Conservation (phyloP, 2,113 vertebrate genomes). For the Engraulis encrasicolus region DNA sequence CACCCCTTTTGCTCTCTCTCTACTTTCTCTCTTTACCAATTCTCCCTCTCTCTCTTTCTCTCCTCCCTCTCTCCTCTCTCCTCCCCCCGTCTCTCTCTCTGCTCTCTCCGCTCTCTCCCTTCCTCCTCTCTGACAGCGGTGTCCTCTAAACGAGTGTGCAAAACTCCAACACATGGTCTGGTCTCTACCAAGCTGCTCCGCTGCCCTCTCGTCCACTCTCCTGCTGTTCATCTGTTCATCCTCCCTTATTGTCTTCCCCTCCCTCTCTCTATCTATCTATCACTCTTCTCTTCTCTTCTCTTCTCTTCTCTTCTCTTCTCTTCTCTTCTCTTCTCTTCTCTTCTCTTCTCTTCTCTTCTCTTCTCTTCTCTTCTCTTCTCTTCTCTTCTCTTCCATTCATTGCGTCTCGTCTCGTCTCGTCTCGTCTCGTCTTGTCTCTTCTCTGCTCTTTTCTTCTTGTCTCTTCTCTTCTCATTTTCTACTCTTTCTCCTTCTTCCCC, state of each 20-base stretch:
- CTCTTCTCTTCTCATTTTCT: not conserved
- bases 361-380: no score
- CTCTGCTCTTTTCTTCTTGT: no score
- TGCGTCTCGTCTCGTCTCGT: no score
- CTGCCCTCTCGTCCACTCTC: not conserved
- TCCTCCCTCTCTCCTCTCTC: constrained; percentile 14
- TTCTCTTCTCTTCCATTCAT: no score
- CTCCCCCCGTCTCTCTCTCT: not conserved
- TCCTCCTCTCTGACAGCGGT: not conserved
- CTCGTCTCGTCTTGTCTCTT: no score
- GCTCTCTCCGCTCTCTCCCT: not conserved
- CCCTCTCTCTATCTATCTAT: no score
- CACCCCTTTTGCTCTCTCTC: not conserved
- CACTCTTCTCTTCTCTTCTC: no score
- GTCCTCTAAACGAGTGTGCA: not conserved
- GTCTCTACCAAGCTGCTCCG: not conserved
- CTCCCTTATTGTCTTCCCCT: no score
- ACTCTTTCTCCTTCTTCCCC: not conserved
- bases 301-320: no score
- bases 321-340: no score
- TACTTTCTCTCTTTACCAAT: constrained; percentile 1
- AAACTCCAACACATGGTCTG: not conserved
- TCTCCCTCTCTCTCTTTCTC: not conserved
- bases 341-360: no score
- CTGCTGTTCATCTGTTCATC: no score